A percentile compares a stretch with the other conserved stretches of the same genome.
Conservation (phyloP, 2,797 vertebrate genomes). For the Darevskia mixta region DNA sequence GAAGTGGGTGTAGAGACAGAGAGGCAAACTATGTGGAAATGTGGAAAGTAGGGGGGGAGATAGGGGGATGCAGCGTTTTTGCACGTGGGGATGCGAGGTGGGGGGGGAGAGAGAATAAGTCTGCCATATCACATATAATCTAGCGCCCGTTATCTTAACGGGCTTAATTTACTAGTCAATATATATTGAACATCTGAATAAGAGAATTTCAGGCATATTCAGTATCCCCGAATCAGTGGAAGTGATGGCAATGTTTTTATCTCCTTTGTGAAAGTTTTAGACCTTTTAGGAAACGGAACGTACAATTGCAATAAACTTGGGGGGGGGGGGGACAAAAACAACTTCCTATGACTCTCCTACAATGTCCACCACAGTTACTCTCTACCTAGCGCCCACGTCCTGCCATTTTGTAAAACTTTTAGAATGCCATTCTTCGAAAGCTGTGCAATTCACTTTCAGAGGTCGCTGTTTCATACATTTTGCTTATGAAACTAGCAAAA, state of each 20-base stretch:
- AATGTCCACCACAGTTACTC: neutral
- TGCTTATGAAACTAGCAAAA: slow-evolving; percentile 6
- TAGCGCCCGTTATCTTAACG: no score
- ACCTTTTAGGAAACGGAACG: neutral
- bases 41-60: no score
- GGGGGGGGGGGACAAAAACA: no score
- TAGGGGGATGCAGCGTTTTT: no score
- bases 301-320: neutral
- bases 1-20: no score
- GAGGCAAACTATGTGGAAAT: no score
- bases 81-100: no score
- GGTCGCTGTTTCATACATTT: neutral
- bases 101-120: no score
- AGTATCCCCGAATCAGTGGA: neutral
- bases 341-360: no score
- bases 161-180: no score
- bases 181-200: neutral
- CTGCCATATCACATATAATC: no score
- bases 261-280: neutral
- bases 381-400: neutral
- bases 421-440: neutral
- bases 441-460: neutral
- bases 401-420: neutral
- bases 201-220: neutral
- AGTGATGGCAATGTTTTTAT: neutral